Evolutionary conservation across 2,113 vertebrate species (phyloP), one percentile per base, ranked within the genome.

Genomic region (Macaca nemestrina): DNA sequence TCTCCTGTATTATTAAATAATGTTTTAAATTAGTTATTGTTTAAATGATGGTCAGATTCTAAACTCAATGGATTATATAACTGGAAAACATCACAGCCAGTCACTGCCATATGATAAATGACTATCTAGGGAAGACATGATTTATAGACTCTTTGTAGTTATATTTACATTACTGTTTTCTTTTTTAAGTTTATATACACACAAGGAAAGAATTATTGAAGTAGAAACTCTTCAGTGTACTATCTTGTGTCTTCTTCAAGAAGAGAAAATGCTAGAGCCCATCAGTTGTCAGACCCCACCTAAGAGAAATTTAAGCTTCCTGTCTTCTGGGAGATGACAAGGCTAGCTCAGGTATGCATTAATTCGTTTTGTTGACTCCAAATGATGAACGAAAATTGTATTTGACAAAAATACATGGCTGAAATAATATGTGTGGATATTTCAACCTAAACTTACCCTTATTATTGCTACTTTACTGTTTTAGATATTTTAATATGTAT

Each of bases 21-120:
- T 83, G 2, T 55, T 43, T 92, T 76, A 90, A 90, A 82, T 96
- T 1, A 7, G 18, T 87, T 27, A 4, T 78, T 90, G 40, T 97
- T 96, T 90, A 97, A 94, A 95, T 93, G 27, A 40, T 40, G 78
- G 45, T 30, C 96, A 25, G 23, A 43, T 94, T 94, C 93, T 45
- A 90, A 93, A 68, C 25, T 67, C 40, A 50, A 75, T 61, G 73
- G 9, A 79, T 52, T 83, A 43, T 52, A 2, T 80, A 73, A 91
- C 14, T 73, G 67, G 22, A 45, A 68, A 81, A 57, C 3, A 17
- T 61, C 40, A 67, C n/a, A 82, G 10, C 14, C 35, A 94, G 2
- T 92, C 11, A 93, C 1, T 78, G 25, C 70, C 2, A 32, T 59
- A 32, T 55, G 20, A 85, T 43, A 82, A 95, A 86, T 18, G 23